Base-by-base conservation (phyloP, 2,797 vertebrate genomes). In the Aulostomus chinensis region DNA sequence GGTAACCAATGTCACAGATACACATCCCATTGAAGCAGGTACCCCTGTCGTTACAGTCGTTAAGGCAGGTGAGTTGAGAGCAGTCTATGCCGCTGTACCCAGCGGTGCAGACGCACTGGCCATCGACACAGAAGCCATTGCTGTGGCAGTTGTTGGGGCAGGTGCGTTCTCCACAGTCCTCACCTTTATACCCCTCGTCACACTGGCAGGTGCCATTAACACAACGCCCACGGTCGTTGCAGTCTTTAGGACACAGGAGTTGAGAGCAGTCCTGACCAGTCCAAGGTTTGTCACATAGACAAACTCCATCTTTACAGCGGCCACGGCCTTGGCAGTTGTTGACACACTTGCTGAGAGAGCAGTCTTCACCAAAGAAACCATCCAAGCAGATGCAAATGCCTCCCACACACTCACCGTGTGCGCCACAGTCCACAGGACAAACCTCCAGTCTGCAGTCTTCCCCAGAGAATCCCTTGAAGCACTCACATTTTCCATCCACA, bases 131-230 rank as follows among this genome's bases (percentile, higher is more conserved):
- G 41, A 81, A 89, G 8, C 97, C 97, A 0, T 81, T 89, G 7
- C 87, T 69, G 0, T 76, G 84, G 86, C 97, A 99, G 83, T 92
- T 58, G 12, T 76, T 85, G 0, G 92, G 90, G 51, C 97, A 99
- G 35, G 83, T 68, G 11, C 73, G 60, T 0, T 83, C 57, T 0
- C 93, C 86, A 0, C 97, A 99, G 88, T 97, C 95, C 8, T 93
- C 90, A 0, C 96, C 96, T 0, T 88, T 31, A 81, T 88, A 98
- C 0, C 96, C 96, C 10, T 90, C 80, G 0, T 97, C 91, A 0
- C 97, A 99, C 69, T 74, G 78, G 86, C 97, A 99, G 37, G 94
- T 95, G 14, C 97, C 97, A 0, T 98, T 97, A 53, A 86, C 1
- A 0, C 97, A 99, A 50, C 86, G 93, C 2, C 97, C 97, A 0